Conservation (phyloP, 2,113 vertebrate genomes). For the Corvus cornix region DNA sequence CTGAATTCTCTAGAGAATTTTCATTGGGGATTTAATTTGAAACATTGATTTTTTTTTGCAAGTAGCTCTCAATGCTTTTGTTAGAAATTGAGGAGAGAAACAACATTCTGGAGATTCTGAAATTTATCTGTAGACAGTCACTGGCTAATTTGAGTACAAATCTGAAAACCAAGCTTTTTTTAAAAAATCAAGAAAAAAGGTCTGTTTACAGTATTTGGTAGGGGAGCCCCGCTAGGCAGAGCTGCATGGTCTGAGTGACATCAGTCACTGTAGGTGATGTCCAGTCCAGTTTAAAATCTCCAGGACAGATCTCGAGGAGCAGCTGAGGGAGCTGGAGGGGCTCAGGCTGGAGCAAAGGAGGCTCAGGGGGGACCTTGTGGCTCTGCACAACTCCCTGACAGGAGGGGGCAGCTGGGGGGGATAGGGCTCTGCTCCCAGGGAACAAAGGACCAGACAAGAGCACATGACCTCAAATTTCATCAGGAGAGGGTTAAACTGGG, state of each 20-base stretch:
- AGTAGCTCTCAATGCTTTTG: background rate
- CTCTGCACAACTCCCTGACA: background rate
- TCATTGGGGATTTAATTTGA: background rate
- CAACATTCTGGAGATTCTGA: background rate
- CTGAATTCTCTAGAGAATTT: background rate
- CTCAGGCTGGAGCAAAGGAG: background rate
- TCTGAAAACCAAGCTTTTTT: background rate
- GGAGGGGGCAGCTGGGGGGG: rapidly evolving
- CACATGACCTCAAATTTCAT: too few relatives aligned
- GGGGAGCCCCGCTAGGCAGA: background rate
- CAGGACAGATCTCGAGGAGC: background rate
- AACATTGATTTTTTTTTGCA: background rate
- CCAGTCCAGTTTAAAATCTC: background rate
- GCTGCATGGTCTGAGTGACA: background rate
- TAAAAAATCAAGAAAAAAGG: background rate
- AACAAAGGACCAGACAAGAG: background rate
- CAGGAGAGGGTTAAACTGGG: too few relatives aligned
- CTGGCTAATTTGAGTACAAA: background rate
- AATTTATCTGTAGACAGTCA: background rate
- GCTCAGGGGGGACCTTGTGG: background rate
- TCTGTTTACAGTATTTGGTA: background rate
- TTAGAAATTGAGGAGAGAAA: background rate
- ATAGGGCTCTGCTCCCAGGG: rapidly evolving
- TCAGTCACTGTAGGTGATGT: background rate
- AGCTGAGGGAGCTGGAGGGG: background rate